phyloP scores from a whole-genome alignment of 2,888 invertebrate genomes.

The Lycocerus yunnanus region DNA sequence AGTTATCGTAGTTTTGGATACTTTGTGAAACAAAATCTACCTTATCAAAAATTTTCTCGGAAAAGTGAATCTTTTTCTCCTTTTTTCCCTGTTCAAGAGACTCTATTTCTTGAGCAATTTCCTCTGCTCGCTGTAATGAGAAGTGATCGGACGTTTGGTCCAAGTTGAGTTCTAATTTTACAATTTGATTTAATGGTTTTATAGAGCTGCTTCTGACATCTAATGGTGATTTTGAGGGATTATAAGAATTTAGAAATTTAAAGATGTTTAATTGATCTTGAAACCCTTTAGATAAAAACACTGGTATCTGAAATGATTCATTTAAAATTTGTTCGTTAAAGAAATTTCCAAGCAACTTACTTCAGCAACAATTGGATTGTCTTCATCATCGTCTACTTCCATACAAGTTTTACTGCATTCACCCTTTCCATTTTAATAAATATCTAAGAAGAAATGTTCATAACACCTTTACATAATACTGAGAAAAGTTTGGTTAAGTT shows the following conservation, averaged over 20 bases:
- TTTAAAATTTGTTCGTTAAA: not conserved
- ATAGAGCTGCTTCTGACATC: constrained; percentile 71
- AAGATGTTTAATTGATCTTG: constrained; percentile 77
- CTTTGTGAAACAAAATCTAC: constrained; percentile 70
- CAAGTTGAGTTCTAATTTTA: constrained; percentile 77
- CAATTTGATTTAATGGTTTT: constrained; percentile 81
- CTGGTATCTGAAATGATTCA: constrained; percentile 73
- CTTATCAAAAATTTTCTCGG: constrained; percentile 77
- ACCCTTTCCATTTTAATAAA: not conserved
- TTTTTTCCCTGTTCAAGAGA: constrained; percentile 58
- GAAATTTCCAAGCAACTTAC: constrained; percentile 53
- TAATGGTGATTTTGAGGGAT: constrained; percentile 65
- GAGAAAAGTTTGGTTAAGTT: not conserved
- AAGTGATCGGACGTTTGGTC: constrained; percentile 76
- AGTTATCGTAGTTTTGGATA: constrained; percentile 68
- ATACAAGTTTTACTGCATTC: not conserved
- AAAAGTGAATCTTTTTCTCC: constrained; percentile 62
- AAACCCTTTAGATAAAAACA: constrained; percentile 80
- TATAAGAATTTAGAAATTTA: constrained; percentile 79
- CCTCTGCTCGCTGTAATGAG: constrained; percentile 80
- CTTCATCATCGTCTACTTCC: constrained; percentile 52
- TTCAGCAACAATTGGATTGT: constrained; percentile 70
- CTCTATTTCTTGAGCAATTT: constrained; percentile 81
- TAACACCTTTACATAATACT: not conserved
- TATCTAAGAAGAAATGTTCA: not conserved